A percentile compares a stretch with the other conserved stretches of the same genome.
Conservation (phyloP, 2,888 invertebrate species). For the Leucoma salicis region DNA sequence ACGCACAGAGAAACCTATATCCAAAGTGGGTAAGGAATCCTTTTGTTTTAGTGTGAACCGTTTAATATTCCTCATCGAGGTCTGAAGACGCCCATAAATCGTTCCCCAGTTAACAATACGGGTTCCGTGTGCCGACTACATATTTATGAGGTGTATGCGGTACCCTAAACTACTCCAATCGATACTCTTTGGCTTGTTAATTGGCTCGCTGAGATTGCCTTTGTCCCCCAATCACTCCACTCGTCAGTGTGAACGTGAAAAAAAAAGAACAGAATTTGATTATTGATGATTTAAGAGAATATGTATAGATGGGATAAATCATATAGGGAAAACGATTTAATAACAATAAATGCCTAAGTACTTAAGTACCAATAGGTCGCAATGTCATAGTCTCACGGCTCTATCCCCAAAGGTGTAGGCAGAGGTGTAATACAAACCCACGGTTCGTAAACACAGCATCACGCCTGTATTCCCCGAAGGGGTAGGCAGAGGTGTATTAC, state of each 20-base stretch:
- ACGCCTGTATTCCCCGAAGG: too few relatives aligned
- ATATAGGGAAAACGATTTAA: too few relatives aligned
- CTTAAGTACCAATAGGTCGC: too few relatives aligned
- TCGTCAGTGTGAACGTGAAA: conserved; percentile 11
- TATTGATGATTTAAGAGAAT: too few relatives aligned
- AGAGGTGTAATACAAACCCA: too few relatives aligned
- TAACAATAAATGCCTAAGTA: too few relatives aligned
- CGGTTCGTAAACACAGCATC: too few relatives aligned
- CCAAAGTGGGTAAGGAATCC: conserved; percentile 7
- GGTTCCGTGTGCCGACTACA: conserved; percentile 48
- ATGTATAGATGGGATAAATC: too few relatives aligned
- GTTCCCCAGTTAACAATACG: conserved; percentile 43
- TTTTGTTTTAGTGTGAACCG: conserved; percentile 32
- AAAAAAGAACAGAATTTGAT: too few relatives aligned
- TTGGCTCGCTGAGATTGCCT: conserved; percentile 33
- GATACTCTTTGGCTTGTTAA: conserved; percentile 45
- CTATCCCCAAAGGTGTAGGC: too few relatives aligned
- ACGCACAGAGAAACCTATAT: not conserved
- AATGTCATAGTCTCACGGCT: too few relatives aligned
- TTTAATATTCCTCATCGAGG: conserved; percentile 39
- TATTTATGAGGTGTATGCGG: conserved; percentile 52
- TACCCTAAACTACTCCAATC: conserved; percentile 44
- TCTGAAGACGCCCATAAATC: conserved; percentile 42
- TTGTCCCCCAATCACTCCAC: conserved; percentile 9
- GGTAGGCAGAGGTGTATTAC: too few relatives aligned